Conservation (phyloP, 2,113 vertebrate species). For the Vidua chalybeata region DNA sequence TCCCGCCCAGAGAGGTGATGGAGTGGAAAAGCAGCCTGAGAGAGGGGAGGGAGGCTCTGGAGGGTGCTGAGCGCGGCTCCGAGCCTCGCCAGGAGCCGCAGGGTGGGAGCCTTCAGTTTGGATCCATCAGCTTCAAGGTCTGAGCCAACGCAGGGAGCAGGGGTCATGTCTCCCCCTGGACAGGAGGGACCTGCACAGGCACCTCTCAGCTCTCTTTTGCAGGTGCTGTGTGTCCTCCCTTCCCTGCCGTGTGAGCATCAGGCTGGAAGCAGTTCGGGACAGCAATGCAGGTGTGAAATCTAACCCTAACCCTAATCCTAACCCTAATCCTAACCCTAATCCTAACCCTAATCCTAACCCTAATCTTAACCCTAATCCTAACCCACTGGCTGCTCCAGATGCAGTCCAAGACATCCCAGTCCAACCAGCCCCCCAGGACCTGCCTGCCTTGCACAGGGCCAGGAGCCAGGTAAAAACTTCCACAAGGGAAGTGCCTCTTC, state of each 20-base stretch:
- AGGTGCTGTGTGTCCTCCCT: background rate
- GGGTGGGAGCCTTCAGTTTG: background rate
- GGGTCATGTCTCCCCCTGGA: background rate
- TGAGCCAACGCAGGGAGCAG: accelerated
- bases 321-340: background rate
- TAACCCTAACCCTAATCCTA: accelerated
- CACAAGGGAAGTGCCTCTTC: background rate
- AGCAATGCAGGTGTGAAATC: background rate
- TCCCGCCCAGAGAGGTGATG: background rate
- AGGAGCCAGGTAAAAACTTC: background rate
- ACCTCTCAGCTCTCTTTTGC: accelerated
- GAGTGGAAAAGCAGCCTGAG: constrained; percentile 23
- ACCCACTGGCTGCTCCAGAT: background rate
- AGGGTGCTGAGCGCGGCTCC: background rate
- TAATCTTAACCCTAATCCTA: background rate
- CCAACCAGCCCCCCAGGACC: background rate
- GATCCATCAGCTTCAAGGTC: background rate
- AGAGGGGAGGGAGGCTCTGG: background rate
- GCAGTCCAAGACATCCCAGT: background rate
- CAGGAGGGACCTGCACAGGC: background rate
- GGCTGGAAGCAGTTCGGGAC: accelerated
- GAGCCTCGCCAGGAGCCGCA: background rate
- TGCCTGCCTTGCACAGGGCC: background rate
- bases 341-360: background rate
- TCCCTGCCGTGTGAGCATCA: accelerated